These are phyloP conservation scores for Aeoliscus strigatus DNA, from an alignment of 2,797 vertebrate genomes.

Conservation along the genomic window DNA sequence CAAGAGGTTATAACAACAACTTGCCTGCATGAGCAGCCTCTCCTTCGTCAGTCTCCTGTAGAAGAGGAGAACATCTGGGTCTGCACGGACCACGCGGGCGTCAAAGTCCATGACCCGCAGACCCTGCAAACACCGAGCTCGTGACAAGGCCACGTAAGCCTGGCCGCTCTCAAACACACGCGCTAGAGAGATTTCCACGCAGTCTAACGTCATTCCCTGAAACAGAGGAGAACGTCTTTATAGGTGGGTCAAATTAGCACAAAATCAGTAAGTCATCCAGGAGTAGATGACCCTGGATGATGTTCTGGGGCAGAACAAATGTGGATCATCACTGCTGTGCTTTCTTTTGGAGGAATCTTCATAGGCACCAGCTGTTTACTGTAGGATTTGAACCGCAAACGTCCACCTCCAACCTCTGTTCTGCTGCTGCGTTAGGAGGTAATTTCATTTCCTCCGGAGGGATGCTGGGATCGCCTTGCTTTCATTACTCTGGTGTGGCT, in stretches of 20 bases:
- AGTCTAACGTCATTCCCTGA: constrained; percentile 95
- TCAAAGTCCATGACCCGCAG: constrained; percentile 94
- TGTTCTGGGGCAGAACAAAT: no score
- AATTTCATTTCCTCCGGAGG: constrained; percentile 15
- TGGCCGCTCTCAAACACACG: constrained; percentile 94
- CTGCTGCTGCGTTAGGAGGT: background rate
- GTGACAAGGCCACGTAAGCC: constrained; percentile 92
- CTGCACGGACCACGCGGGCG: constrained; percentile 81
- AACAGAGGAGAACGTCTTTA: background rate
- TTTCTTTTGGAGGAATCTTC: no score
- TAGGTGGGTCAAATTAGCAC: no score
- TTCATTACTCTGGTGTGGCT: constrained; percentile 11
- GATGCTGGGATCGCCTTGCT: background rate
- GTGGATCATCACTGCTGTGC: no score
- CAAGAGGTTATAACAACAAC: background rate
- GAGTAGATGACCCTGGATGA: no score
- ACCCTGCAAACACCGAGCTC: constrained; percentile 85
- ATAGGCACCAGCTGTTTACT: background rate
- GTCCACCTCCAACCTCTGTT: background rate
- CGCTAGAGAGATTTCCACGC: constrained; percentile 92
- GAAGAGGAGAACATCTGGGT: constrained; percentile 83
- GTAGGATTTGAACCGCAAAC: background rate
- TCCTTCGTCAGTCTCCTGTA: constrained; percentile 80
- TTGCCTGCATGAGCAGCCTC: constrained; percentile 75
- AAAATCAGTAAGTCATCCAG: no score